A percentile compares a stretch with the other conserved stretches of the same genome.
phyloP scores from a whole-genome alignment of 2,888 invertebrate species.

The Caenorhabditis sp. region DNA sequence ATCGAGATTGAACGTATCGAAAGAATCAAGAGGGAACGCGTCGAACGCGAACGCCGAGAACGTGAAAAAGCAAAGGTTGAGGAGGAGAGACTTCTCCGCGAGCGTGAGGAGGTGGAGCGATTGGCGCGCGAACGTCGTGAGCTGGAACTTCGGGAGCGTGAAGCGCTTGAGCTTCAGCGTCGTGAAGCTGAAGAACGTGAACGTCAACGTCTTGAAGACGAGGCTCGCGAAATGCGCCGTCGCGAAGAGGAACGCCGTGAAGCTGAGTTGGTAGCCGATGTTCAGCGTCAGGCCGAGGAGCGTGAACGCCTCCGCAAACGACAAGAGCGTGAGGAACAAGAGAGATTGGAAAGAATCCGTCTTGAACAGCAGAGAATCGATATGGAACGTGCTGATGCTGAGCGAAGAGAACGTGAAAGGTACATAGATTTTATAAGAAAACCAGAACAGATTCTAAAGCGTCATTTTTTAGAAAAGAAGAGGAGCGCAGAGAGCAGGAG shows the following conservation, averaged over 20 bases:
- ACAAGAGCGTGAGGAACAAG: conserved; percentile 71
- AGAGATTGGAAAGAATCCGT: conserved; percentile 74
- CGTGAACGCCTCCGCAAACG: conserved; percentile 69
- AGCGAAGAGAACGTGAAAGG: conserved; percentile 65
- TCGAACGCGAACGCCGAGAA: conserved; percentile 71
- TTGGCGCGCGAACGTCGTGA: conserved; percentile 73
- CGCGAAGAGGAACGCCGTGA: conserved; percentile 71
- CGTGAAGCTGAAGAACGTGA: conserved; percentile 70
- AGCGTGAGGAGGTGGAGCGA: conserved; percentile 64
- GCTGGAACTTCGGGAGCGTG: conserved; percentile 70
- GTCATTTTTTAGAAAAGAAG: conserved; percentile 56
- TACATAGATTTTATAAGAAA: not conserved
- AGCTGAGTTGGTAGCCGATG: conserved; percentile 69
- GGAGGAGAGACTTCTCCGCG: conserved; percentile 53
- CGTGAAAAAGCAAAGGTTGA: conserved; percentile 66
- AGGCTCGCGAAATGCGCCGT: conserved; percentile 67
- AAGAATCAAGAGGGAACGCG: conserved; percentile 74
- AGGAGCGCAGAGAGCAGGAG: conserved; percentile 71
- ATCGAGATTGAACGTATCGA: conserved; percentile 77
- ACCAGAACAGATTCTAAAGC: not conserved
- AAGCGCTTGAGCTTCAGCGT: conserved; percentile 66
- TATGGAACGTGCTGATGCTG: conserved; percentile 69
- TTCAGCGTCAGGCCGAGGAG: conserved; percentile 70
- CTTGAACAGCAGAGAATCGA: conserved; percentile 75
- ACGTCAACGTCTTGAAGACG: conserved; percentile 73